Evolutionary conservation across 2,888 invertebrate species (phyloP), one percentile per base, ranked within the genome.

Genomic region (Pyrgus malvae): DNA sequence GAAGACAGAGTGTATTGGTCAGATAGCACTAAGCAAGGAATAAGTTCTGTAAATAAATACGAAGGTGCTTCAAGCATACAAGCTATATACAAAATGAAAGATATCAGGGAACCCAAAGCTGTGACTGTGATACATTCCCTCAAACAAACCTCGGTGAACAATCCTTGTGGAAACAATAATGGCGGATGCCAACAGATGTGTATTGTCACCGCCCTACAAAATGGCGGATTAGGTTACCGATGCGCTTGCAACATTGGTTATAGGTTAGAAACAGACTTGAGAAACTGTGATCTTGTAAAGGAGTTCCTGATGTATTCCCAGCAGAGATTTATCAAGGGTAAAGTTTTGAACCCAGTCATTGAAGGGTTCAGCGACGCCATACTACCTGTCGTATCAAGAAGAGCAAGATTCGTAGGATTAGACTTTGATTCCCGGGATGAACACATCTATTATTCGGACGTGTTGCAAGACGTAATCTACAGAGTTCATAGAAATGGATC

Each of bases 401-500:
- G 98, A 25, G 98, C 98, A 0, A 92, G 98, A 65, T 98, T 98
- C 76, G 98, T 99, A 0, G 99, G 98, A 0, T 83, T 99, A 29
- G 99, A 99, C 76, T 99, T 97, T 73, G 98, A 99, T 78, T 95
- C 97, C 0, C 90, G 95, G 46, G 96, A 97, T 65, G 94, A 96
- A 69, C 96, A 96, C 69, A 97, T 99, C 63, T 99, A 99, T 81
- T 99, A 98, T 81, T 99, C 99, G 0, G 99, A 99, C 76, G 98
- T 99, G 0, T 91, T 98, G 14, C 96, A 98, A 83, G 97, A 98
- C 78, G 98, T 98, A 0, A 98, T 98, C 62, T 97, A 97, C 78
- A 88, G 95, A 16, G 94, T 96, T 0, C 95, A 95, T 67, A 91
- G 95, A 58, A 95, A 95, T 67, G 95, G 95, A 40, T 94, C 95